Evolutionary conservation across 2,888 invertebrate species (phyloP).

Genomic region (Cephus pulcher): DNA sequence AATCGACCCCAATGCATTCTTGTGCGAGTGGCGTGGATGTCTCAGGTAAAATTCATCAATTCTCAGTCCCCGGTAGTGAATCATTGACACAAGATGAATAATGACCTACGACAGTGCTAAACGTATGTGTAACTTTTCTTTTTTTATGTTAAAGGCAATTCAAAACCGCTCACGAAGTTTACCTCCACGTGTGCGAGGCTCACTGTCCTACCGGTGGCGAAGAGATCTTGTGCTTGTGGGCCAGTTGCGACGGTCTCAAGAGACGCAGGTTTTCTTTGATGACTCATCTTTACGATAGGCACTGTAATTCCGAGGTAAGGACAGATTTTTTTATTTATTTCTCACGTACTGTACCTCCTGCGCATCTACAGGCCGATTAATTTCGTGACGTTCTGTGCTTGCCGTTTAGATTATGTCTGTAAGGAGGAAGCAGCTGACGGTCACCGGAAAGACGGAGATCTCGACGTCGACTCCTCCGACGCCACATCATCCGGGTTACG

Average conservation of each 20-base stretch:
- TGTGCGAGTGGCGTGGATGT: conserved; percentile 97
- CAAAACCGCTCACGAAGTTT: conserved; percentile 81
- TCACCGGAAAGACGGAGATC: conserved; percentile 61
- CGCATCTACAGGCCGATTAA: background rate
- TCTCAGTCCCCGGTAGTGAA: background rate
- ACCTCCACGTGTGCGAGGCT: conserved; percentile 85
- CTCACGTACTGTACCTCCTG: background rate
- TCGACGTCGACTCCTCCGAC: conserved; percentile 68
- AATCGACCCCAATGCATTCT: conserved; percentile 61
- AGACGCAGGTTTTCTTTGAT: conserved; percentile 93
- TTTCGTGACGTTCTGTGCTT: background rate
- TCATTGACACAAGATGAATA: background rate
- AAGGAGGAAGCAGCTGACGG: conserved; percentile 59
- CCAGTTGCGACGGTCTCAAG: conserved; percentile 88
- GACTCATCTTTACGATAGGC: conserved; percentile 96
- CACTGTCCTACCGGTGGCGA: conserved; percentile 82
- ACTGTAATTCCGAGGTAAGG: conserved; percentile 84
- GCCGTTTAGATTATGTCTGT: conserved; percentile 53
- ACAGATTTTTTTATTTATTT: background rate
- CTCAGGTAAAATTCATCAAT: conserved; percentile 64
- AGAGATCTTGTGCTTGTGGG: conserved; percentile 91
- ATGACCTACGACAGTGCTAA: background rate
- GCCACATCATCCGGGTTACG: conserved; percentile 86
- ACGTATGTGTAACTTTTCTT: conserved; percentile 1
- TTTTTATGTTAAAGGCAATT: conserved; percentile 72